A percentile compares a stretch with the other conserved stretches of the same genome.
Evolutionary conservation across 2,797 vertebrate genomes (phyloP).

Genomic region (Cuniculus paca): DNA sequence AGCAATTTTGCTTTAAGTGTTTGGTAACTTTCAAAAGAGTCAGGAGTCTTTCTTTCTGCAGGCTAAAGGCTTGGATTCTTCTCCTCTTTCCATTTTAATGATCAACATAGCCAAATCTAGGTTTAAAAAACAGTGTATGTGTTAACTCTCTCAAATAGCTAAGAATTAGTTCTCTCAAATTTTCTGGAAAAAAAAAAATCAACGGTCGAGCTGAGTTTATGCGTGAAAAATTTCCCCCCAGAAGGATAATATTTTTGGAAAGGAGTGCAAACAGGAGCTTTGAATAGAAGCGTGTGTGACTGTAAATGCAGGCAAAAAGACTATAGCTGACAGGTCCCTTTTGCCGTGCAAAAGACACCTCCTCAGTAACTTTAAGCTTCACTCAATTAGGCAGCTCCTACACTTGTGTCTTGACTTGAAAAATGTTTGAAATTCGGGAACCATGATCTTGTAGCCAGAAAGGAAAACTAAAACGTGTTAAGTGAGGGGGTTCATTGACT

Average conservation of each 20-base stretch:
- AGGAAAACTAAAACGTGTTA: conserved; percentile 71
- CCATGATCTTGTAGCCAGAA: conserved; percentile 40
- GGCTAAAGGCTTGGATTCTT: background rate
- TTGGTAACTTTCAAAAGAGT: background rate
- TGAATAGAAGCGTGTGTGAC: conserved; percentile 57
- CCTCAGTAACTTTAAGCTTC: background rate
- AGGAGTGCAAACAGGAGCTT: conserved; percentile 61
- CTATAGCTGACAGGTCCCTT: conserved; percentile 17
- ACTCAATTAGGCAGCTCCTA: conserved; percentile 74
- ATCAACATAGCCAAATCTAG: background rate
- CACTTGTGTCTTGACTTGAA: conserved; percentile 42
- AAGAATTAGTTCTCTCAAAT: conserved; percentile 52
- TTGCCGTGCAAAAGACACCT: background rate
- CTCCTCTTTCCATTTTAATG: conserved; percentile 6
- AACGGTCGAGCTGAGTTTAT: conserved; percentile 42
- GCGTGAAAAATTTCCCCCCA: conserved; percentile 60
- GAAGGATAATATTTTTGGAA: conserved; percentile 73
- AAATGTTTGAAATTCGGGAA: conserved; percentile 77
- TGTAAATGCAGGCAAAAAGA: background rate
- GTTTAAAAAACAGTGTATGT: conserved; percentile 27
- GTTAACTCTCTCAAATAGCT: conserved; percentile 27
- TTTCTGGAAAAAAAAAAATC: background rate
- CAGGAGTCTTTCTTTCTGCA: background rate
- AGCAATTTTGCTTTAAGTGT: conserved; percentile 17
- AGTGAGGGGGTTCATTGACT: conserved; percentile 27